A percentile compares a stretch with the other conserved stretches of the same genome.
Evolutionary conservation across 1,140 invertebrate species (phyloP).

Genomic region (Holotrichia oblita): DNA sequence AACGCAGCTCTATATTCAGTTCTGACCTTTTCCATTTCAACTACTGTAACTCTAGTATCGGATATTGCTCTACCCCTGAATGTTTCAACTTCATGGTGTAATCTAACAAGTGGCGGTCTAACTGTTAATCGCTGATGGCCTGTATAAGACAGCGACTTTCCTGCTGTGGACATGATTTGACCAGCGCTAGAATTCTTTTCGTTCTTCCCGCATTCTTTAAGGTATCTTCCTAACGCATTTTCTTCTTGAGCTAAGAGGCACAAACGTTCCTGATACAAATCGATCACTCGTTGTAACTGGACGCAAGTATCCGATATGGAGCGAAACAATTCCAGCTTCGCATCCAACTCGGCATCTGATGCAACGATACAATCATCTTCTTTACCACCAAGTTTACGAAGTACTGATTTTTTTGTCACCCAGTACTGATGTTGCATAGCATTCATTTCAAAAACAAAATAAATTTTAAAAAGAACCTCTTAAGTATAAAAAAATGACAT

Average conservation of each 20-base stretch:
- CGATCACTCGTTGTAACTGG: conserved; percentile 89
- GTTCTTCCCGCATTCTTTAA: conserved; percentile 93
- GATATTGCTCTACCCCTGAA: conserved; percentile 93
- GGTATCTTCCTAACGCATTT: conserved; percentile 92
- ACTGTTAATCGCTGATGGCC: conserved; percentile 92
- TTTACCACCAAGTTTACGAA: conserved; percentile 94
- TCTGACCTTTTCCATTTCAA: conserved; percentile 92
- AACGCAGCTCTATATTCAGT: conserved; percentile 97
- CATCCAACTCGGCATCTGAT: conserved; percentile 95
- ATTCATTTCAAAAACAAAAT: conserved; percentile 39
- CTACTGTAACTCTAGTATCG: conserved; percentile 90
- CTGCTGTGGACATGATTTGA: conserved; percentile 93
- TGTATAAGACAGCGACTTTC: conserved; percentile 94
- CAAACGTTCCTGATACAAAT: conserved; percentile 93
- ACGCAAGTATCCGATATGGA: conserved; percentile 93
- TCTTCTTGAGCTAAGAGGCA: conserved; percentile 96
- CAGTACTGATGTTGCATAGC: conserved; percentile 95
- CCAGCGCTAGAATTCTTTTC: conserved; percentile 85
- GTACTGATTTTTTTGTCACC: conserved; percentile 96
- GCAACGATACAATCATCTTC: conserved; percentile 97
- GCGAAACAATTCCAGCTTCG: conserved; percentile 95
- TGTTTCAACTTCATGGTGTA: conserved; percentile 97
- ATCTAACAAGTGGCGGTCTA: conserved; percentile 84
- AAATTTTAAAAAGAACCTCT: conserved; percentile 29
- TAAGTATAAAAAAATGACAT: conserved; percentile 36